phyloP scores from a whole-genome alignment of 2,113 vertebrate species.

The Neolamprologus sp. region DNA sequence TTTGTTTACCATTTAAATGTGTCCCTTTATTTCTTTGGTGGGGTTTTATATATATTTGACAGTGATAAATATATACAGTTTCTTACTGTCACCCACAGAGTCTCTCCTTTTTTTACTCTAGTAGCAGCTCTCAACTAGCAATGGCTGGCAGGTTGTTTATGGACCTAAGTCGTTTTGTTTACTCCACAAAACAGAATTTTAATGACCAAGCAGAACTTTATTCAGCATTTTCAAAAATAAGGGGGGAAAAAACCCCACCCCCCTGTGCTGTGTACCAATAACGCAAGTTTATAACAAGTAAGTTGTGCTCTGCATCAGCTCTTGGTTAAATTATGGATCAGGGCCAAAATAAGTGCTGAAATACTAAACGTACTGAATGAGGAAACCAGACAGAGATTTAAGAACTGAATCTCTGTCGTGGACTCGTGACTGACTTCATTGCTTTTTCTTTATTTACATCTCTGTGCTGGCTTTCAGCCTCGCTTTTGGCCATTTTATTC shows the following conservation, averaged over 20 bases:
- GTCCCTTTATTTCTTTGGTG: background rate
- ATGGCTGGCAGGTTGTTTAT: background rate
- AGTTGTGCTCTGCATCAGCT: constrained; percentile 13
- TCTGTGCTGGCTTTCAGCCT: background rate
- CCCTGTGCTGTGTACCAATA: background rate
- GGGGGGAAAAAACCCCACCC: background rate
- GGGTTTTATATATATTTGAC: background rate
- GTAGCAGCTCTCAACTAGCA: background rate
- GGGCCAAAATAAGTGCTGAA: background rate
- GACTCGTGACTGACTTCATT: background rate
- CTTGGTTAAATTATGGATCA: constrained; percentile 24
- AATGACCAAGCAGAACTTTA: constrained; percentile 10
- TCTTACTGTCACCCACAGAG: background rate
- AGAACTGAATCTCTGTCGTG: background rate
- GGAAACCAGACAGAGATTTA: background rate
- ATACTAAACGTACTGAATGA: background rate
- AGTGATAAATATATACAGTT: constrained; percentile 7
- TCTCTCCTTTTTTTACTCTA: background rate
- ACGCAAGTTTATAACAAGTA: constrained; percentile 9
- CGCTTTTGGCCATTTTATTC: background rate
- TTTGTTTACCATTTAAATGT: constrained; percentile 35
- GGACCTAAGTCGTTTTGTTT: background rate
- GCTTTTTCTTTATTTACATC: background rate
- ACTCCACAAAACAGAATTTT: constrained; percentile 19
- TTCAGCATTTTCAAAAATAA: constrained; percentile 12